Conservation (phyloP, 2,888 invertebrate genomes). For the Eupithecia abbreviata region DNA sequence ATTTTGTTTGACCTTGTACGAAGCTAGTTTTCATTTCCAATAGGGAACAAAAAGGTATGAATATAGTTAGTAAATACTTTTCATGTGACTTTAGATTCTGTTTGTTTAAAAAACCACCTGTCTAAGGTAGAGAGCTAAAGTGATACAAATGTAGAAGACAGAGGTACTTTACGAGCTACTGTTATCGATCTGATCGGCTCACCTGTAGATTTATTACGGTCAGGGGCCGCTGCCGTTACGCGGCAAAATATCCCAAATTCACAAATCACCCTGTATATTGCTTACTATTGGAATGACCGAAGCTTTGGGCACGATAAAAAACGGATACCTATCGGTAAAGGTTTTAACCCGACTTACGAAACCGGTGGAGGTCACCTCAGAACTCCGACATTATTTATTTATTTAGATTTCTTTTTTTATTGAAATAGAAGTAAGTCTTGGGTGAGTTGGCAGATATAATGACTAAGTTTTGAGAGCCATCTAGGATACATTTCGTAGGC, state of each 20-base stretch:
- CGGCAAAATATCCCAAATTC: slow-evolving; percentile 23
- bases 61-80: not conserved
- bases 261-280: slow-evolving; percentile 21
- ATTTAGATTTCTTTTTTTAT: not conserved
- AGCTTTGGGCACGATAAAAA: not conserved
- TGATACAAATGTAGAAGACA: slow-evolving; percentile 13
- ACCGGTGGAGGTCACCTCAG: not conserved
- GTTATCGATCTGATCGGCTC: slow-evolving; percentile 17
- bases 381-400: not conserved
- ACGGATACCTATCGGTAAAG: not conserved
- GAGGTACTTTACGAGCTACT: slow-evolving; percentile 15
- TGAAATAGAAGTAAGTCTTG: not conserved
- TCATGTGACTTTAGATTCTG: not conserved
- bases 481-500: too few species aligned
- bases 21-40: not conserved
- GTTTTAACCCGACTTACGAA: not conserved
- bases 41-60: not conserved
- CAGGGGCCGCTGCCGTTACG: slow-evolving; percentile 16
- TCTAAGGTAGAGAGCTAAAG: not conserved
- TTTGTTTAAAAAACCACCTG: not conserved
- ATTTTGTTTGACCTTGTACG: not conserved
- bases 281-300: slow-evolving; percentile 2
- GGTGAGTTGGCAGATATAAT: not conserved
- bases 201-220: slow-evolving; percentile 29
- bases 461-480: too few species aligned